Base-by-base conservation (phyloP, 2,113 vertebrate species). In the Phylloscopus whistleri region DNA sequence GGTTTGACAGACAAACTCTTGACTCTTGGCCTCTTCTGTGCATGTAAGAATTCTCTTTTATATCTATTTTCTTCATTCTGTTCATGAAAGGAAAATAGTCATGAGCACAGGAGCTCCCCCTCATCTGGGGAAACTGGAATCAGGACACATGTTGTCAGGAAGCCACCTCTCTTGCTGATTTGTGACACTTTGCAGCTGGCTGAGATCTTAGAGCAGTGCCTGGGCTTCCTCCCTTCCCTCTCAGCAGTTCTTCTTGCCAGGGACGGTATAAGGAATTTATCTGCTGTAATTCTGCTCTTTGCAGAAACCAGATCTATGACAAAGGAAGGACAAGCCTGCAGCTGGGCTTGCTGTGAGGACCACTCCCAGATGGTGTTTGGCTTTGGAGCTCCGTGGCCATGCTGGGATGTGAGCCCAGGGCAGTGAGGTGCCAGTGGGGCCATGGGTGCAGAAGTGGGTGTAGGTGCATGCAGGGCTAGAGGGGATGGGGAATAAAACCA, bases 381-480 rank as follows among this genome's bases (percentile, higher is more conserved):
- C 43, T 60, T 21, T 11, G 19, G 70, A 37, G 91, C 10, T 26
- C 75, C 0, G 4, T 7, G 78, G 37, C 3, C 59, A 10, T 73
- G 39, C 76, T 37, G 67, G 60, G 33, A 0, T 13, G 4, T 18
- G 79, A 28, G 13, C 53, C 58, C 1, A 1, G 52, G 44, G 84
- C 35, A 0, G 0, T 0, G 43, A n/a, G 69, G 41, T 21, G 62
- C 51, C 11, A 0, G 24, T 15, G 3, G 1, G 60, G 81, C 72
- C 17, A 1, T 4, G 51, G 72, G 55, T 13, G 41, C 79, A 26
- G 43, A 21, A 2, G 2, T 9, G 76, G n/a, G 3, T 21, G 33
- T 10, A 1, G 24, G 44, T 4, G 2, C 2, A 0, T 5, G 33
- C 46, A 16, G 14, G 63, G 59, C 19, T 9, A 7, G 24, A 66